These are phyloP conservation scores for Poeciliopsis turneri DNA, from an alignment of 2,797 vertebrate genomes.

Conservation along the genomic window DNA sequence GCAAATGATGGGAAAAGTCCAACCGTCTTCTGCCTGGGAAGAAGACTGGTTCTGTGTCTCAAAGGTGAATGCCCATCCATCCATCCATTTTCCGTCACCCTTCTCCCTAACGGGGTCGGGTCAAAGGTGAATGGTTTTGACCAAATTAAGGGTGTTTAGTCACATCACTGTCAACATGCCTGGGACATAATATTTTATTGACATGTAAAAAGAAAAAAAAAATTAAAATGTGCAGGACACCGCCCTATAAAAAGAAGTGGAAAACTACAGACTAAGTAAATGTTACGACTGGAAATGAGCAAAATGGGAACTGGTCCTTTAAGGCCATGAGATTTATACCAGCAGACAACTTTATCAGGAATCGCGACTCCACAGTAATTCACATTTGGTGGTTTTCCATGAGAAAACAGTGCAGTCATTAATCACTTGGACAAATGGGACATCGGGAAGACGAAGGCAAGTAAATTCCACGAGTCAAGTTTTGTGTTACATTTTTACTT, in stretches of 20 bases:
- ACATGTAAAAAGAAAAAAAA: not conserved
- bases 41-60: not conserved
- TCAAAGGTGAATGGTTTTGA: not conserved
- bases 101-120: too few species aligned
- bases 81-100: too few species aligned
- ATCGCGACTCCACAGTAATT: not conserved
- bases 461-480: not conserved
- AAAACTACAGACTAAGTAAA: not conserved
- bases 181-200: not conserved
- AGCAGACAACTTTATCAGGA: not conserved
- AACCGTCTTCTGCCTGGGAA: not conserved
- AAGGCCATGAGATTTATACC: not conserved
- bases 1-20: not conserved
- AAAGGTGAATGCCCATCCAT: not conserved
- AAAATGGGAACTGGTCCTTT: not conserved
- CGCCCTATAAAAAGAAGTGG: not conserved
- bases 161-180: not conserved
- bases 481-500: not conserved
- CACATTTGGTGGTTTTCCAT: not conserved
- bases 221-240: not conserved
- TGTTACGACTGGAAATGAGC: not conserved
- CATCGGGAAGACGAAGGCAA: not conserved
- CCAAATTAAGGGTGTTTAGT: not conserved
- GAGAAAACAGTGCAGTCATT: not conserved
- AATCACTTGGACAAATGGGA: conserved; percentile 2